phyloP scores from a whole-genome alignment of 2,888 invertebrate species.

The Lepidochrysops patricia region DNA sequence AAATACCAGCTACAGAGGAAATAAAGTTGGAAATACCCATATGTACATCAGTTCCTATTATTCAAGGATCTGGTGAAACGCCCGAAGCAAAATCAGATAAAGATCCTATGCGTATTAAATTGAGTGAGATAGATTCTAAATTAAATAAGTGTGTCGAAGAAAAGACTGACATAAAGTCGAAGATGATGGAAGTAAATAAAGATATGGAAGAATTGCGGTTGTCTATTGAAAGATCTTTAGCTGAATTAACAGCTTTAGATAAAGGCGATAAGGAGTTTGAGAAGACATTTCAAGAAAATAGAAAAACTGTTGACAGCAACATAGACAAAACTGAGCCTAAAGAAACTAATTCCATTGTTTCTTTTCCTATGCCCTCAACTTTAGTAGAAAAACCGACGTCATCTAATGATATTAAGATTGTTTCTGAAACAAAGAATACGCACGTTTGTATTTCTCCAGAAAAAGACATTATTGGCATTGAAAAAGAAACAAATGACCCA shows the following conservation, averaged over 20 bases:
- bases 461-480: background rate
- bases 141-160: constrained; percentile 29
- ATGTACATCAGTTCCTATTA: constrained; percentile 32
- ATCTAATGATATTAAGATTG: background rate
- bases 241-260: constrained; percentile 52
- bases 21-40: constrained; percentile 30
- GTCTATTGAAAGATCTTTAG: constrained; percentile 60
- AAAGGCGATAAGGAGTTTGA: constrained; percentile 37
- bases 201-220: constrained; percentile 60
- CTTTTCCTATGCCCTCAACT: background rate
- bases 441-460: background rate
- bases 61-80: constrained; percentile 40
- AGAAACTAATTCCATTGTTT: background rate
- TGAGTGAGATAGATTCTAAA: constrained; percentile 27
- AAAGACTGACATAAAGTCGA: constrained; percentile 57
- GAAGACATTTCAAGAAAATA: constrained; percentile 18
- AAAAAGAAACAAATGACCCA: background rate
- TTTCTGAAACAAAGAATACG: background rate
- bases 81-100: constrained; percentile 33
- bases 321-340: background rate
- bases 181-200: constrained; percentile 62
- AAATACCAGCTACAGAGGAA: constrained; percentile 37
- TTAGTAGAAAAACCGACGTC: background rate
- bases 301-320: background rate
- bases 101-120: constrained; percentile 26